phyloP scores from a whole-genome alignment of 2,888 invertebrate genomes.

The Epinotia nisella region DNA sequence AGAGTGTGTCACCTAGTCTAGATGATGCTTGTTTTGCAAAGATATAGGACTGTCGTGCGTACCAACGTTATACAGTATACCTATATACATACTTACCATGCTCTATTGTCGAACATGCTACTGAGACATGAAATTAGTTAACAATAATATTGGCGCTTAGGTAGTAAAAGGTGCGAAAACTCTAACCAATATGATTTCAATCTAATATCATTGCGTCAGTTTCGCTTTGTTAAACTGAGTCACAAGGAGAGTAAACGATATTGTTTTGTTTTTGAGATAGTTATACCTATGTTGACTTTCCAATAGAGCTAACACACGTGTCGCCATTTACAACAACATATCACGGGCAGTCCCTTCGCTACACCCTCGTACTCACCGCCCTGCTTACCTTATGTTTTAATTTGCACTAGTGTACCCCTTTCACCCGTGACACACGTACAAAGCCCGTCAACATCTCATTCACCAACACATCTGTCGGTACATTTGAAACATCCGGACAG shows the following conservation, averaged over 20 bases:
- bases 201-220: too few relatives aligned
- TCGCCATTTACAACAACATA: slow-evolving; percentile 5
- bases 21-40: not conserved
- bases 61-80: not conserved
- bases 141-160: too few relatives aligned
- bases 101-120: not conserved
- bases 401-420: slow-evolving; percentile 32
- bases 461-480: slow-evolving; percentile 32
- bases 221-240: not conserved
- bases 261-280: not conserved
- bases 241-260: not conserved
- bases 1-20: not conserved
- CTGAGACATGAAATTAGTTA: too few relatives aligned
- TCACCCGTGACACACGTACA: slow-evolving; percentile 25
- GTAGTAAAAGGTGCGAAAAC: too few relatives aligned
- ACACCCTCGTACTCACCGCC: slow-evolving; percentile 5
- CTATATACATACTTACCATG: too few relatives aligned
- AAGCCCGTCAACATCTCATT: slow-evolving; percentile 31
- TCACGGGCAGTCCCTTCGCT: slow-evolving; percentile 1
- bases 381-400: slow-evolving; percentile 37
- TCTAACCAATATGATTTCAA: too few relatives aligned
- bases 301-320: slow-evolving; percentile 1
- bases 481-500: slow-evolving; percentile 14
- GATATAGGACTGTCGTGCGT: not conserved
- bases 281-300: not conserved